Conservation (phyloP, 2,113 vertebrate genomes). For the Clarias gariepinus region DNA sequence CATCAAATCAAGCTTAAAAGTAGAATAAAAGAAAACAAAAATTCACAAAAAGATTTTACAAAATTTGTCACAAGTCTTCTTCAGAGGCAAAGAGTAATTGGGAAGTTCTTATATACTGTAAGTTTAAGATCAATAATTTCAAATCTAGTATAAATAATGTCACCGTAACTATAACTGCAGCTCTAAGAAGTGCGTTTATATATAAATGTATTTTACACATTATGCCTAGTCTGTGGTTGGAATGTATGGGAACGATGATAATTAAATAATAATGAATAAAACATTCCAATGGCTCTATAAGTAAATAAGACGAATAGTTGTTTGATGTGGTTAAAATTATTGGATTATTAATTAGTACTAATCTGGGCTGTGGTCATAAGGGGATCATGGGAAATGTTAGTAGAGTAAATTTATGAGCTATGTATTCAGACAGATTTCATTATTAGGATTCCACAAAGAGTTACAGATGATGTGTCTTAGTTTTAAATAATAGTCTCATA, state of each 20-base stretch:
- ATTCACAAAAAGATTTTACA: too few species aligned
- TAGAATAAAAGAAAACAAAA: neutral
- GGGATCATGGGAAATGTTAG: constrained; percentile 25
- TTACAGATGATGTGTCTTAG: neutral
- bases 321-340: constrained; percentile 1
- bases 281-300: neutral
- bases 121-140: constrained; percentile 4
- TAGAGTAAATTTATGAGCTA: constrained; percentile 1
- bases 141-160: constrained; percentile 2
- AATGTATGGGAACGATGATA: neutral
- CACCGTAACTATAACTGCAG: constrained; percentile 2
- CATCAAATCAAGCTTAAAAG: neutral
- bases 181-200: constrained; percentile 3
- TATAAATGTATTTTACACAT: neutral
- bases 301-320: constrained; percentile 20
- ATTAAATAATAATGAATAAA: neutral
- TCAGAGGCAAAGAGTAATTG: neutral
- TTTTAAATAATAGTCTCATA: neutral
- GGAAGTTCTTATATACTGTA: neutral
- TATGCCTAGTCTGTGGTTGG: constrained; percentile 7
- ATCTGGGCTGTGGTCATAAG: constrained; percentile 13
- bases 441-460: neutral
- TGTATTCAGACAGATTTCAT: neutral
- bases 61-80: neutral
- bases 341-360: constrained; percentile 28